phyloP scores from a whole-genome alignment of 1,140 invertebrate genomes.

The Ephestia elutella region DNA sequence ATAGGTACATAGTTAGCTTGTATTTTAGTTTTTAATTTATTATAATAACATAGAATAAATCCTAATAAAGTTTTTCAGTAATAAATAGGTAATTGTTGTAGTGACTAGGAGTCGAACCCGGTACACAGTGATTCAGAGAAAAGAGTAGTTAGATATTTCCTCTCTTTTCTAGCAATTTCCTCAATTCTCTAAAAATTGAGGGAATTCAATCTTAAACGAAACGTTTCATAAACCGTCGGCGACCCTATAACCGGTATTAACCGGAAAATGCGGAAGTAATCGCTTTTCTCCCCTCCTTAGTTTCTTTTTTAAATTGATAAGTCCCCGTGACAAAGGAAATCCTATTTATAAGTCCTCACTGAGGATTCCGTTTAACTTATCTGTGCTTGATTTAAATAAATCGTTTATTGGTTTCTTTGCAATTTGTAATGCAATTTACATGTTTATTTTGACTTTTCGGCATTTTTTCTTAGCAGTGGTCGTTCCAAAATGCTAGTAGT shows the following conservation, averaged over 20 bases:
- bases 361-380: not conserved
- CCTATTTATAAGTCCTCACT: not conserved
- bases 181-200: not conserved
- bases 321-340: conserved; percentile 6
- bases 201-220: conserved; percentile 15
- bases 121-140: too few relatives aligned
- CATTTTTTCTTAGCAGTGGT: too few relatives aligned
- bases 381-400: not conserved
- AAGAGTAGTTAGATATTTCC: too few relatives aligned
- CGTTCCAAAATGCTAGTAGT: too few relatives aligned
- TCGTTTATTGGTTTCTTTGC: not conserved
- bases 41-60: too few relatives aligned
- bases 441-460: too few relatives aligned
- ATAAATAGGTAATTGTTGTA: too few relatives aligned
- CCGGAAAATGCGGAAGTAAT: conserved; percentile 25
- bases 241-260: conserved; percentile 21
- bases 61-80: too few relatives aligned
- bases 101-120: too few relatives aligned
- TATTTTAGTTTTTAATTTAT: too few relatives aligned
- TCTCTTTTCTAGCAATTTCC: too few relatives aligned
- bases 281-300: conserved; percentile 17
- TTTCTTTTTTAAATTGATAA: conserved; percentile 23
- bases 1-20: too few relatives aligned
- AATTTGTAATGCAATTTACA: not conserved
- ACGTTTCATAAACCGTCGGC: conserved; percentile 16